Conservation (phyloP, 2,113 vertebrate species). For the Paramisgurnus dabryanus region DNA sequence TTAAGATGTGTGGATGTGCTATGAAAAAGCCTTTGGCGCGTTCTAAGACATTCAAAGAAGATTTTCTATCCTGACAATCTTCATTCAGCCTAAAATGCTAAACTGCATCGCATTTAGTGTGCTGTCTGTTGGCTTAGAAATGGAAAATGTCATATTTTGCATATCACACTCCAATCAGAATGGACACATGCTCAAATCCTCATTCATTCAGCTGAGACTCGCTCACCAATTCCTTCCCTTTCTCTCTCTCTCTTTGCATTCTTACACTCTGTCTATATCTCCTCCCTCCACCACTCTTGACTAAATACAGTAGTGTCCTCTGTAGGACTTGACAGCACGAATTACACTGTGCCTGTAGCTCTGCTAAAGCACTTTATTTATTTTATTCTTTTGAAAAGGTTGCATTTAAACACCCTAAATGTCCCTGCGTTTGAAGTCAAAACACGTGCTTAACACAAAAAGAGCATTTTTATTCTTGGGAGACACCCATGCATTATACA, state of each 20-base stretch:
- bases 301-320: conserved; percentile 22
- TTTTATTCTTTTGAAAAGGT: conserved; percentile 7
- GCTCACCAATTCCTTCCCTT: background rate
- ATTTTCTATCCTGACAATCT: background rate
- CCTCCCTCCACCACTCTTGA: background rate
- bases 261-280: background rate
- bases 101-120: background rate
- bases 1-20: background rate
- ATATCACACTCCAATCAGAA: conserved; percentile 10
- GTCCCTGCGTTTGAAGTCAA: conserved; percentile 26
- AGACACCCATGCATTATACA: conserved; percentile 57
- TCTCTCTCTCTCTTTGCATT: background rate
- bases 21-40: background rate
- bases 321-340: conserved; percentile 9
- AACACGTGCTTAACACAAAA: conserved; percentile 14
- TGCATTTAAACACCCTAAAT: conserved; percentile 17
- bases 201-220: background rate
- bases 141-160: conserved; percentile 14
- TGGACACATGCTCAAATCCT: background rate
- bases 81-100: conserved; percentile 5
- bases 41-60: background rate
- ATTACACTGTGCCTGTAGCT: conserved; percentile 20
- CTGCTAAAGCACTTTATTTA: background rate
- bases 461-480: conserved; percentile 39
- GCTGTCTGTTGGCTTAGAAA: background rate